Evolutionary conservation across 92 coral and sea anemone species (phyloP), one percentile per base, ranked within the genome.

Genomic region (Isaurus tuberculatus): DNA sequence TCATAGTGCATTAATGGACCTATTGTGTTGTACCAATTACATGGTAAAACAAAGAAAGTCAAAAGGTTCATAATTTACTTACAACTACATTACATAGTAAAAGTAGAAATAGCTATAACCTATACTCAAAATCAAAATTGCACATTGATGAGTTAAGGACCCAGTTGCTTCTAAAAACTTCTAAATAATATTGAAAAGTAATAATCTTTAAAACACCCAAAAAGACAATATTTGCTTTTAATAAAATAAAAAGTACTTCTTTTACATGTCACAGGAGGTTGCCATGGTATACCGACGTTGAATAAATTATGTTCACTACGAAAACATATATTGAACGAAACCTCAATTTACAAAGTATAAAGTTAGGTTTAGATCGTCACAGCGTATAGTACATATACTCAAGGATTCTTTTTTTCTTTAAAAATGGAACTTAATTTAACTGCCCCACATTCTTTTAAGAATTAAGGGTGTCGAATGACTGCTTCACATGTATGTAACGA

Each of bases 241-340:
- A 20, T 19, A 55, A 19, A 0, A 55, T 3, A 19, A 1, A 7
- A 55, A 6, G 7, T 55, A 20, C n/a, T 55, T 46, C 11, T 46
- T n/a, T 22, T 19, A 19, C 10, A 26, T 13, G 5, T 1, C 10
- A 2, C 31, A 26, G 0, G 75, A 42, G 49, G 78, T 71, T 71
- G 78, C 78, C 42, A 71, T 71, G 78, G 78, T 14, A 31, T 43
- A 27, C 8, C 8, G 29, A 71, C n/a, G 55, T 22, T 43, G 78
- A 71, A 71, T 71, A 71, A 36, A 71, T 13, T 22, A 71, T 42
- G 19, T n/a, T 19, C 28, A 20, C 0, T 70, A 34, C 1, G 63
- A 25, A 55, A 55, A 55, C 63, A 17, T 55, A 55, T 55, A n/a
- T 0, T 13, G 46, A 13, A 10, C 58, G 16, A 19, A 55, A 55